Evolutionary conservation across 2,113 vertebrate species (phyloP), one percentile per base, ranked within the genome.

Genomic region (Nannospalax galili): DNA sequence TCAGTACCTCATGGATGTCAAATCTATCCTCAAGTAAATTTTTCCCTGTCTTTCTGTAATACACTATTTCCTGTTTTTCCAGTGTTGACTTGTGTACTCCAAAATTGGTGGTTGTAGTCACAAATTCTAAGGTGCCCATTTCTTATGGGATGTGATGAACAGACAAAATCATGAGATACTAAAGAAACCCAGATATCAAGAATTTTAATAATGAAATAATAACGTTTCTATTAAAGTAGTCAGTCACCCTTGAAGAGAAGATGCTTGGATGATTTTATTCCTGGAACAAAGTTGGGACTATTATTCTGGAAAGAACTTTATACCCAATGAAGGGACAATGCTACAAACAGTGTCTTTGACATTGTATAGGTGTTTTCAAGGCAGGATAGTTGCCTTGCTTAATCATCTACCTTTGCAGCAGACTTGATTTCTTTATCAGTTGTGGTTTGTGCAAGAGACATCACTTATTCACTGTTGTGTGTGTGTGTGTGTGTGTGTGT

Each of bases 31-130:
- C 69, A 95, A 82, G 72, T 92, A 37, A 52, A 80, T 56, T 37
- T 87, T 56, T 81, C 48, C 90, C 22, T n/a, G n/a, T 67, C 15
- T 74, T 14, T 79, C 1, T 40, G 73, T 75, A 96, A 85, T 92
- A 92, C 88, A 32, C 19, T 84, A 45, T 96, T 96, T 95, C 58
- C 82, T 96, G 1, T 64, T 95, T 95, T 96, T 92, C 69, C 8
- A 90, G 37, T 84, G n/a, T 93, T 70, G 42, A 60, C 65, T 32
- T 20, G 16, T 11, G 15, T n/a, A 37, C 40, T 77, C 22, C 42
- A 86, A 28, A 37, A 91, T 91, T 86, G 86, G 91, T 84, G 69
- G 86, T 84, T 78, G 12, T 42, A 26, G 70, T 88, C 28, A 88
- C 32, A 88, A 93, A 90, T 90, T 92, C 78, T 62, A 82, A 74